Evolutionary conservation across 2,888 invertebrate species (phyloP), one percentile per base, ranked within the genome.

Genomic region (Synergus itoensis): DNA sequence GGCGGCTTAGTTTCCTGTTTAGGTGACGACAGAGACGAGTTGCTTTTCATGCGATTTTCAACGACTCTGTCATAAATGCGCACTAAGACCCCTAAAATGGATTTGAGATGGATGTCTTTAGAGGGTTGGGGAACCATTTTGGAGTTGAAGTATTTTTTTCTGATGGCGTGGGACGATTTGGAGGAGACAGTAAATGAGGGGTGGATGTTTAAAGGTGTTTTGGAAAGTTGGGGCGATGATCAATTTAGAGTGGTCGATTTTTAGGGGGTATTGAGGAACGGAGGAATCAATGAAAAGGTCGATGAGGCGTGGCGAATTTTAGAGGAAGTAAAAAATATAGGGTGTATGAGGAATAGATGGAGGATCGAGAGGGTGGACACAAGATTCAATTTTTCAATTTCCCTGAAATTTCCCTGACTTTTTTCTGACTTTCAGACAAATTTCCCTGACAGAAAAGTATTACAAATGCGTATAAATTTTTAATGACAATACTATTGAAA

Each of bases 11-110:
- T 41, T 65, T n/a, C 65, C 12, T 45, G 5, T 67, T 73, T 53
- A 73, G 73, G 73, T 53, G 73, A 73, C 40, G 73, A 73, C 36
- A 48, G n/a, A 28, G n/a, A 73, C n/a, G 28, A 57, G 9, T 53
- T 48, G 16, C 36, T 48, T 28, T 53, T 73, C 16, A 73, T 48
- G 48, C n/a, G 53, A 73, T 73, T 73, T 36, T 53, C 12, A 73
- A 53, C 53, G 73, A 73, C 40, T 28, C 16, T 36, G n/a, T 53
- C 73, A 53, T 73, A 73, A 73, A 65, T 43, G 53, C 2, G 28
- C 48, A 53, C 53, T 53, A 53, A 9, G 48, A 73, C 21, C 36
- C 53, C 69, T 73, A 48, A 73, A 48, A 73, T 53, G 48, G 18
- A 4, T n/a, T 53, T 73, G 40, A 73, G 53, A 73, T 73, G 36